These are phyloP conservation scores for Pollachius pollachius DNA, from an alignment of 2,113 vertebrate genomes.

Conservation along the genomic window DNA sequence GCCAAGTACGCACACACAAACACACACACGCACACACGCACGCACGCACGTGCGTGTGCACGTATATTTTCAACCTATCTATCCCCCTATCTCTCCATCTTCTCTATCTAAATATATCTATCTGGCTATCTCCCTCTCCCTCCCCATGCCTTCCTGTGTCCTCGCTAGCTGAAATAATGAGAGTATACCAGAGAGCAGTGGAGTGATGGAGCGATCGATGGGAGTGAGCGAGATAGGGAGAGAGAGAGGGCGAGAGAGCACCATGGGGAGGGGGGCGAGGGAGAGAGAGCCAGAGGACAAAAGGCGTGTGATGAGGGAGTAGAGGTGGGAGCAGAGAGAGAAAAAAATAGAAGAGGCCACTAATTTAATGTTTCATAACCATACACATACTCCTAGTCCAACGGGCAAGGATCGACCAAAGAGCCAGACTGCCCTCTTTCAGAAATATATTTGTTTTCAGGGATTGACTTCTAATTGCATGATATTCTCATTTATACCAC, in stretches of 20 bases:
- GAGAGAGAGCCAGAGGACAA: slow-evolving; percentile 28
- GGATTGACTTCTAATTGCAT: too few relatives aligned
- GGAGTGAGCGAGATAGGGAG: slow-evolving; percentile 19
- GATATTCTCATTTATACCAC: too few relatives aligned
- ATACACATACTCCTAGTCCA: too few relatives aligned
- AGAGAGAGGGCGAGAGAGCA: neutral
- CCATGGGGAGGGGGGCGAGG: slow-evolving; percentile 18
- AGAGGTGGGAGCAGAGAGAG: too few relatives aligned
- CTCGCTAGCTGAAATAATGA: slow-evolving; percentile 68
- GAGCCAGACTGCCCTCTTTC: too few relatives aligned
- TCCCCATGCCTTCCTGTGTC: neutral
- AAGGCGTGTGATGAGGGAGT: too few relatives aligned
- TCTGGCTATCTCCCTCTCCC: slow-evolving; percentile 35
- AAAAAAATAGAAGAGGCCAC: too few relatives aligned
- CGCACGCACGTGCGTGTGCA: neutral
- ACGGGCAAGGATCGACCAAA: too few relatives aligned
- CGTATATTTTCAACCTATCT: slow-evolving; percentile 8
- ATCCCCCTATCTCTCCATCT: slow-evolving; percentile 4
- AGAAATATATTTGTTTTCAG: too few relatives aligned
- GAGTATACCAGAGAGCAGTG: slow-evolving; percentile 55
- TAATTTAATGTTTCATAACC: too few relatives aligned
- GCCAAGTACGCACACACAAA: slow-evolving; percentile 38
- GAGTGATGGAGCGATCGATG: slow-evolving; percentile 62
- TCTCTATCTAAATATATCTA: slow-evolving; percentile 10
- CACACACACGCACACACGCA: slow-evolving; percentile 2